Evolutionary conservation across 2,888 invertebrate genomes (phyloP).

Genomic region (Conops quadrifasciatus): DNA sequence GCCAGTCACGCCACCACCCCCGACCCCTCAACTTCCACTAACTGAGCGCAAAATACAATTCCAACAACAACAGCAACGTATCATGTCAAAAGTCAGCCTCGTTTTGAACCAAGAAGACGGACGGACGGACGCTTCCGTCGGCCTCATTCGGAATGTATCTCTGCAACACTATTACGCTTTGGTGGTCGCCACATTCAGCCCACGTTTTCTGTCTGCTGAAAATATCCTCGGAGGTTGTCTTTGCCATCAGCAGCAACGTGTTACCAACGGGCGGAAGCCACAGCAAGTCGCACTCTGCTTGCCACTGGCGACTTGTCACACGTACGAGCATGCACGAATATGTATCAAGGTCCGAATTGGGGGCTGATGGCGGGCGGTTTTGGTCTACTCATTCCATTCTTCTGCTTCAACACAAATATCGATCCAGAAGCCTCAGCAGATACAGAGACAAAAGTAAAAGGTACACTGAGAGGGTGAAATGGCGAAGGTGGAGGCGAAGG

Average conservation of each 20-base stretch:
- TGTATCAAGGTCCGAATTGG: not conserved
- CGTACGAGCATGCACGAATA: conserved; percentile 2
- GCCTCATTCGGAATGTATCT: not conserved
- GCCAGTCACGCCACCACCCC: not conserved
- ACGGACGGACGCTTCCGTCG: not conserved
- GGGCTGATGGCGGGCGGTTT: not conserved
- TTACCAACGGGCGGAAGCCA: conserved; percentile 29
- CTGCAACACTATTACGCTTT: not conserved
- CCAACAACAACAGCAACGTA: not conserved
- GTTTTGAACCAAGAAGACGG: not conserved
- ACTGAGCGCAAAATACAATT: not conserved
- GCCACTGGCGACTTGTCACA: not conserved
- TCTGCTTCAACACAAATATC: conserved; percentile 27
- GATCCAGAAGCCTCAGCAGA: conserved; percentile 23
- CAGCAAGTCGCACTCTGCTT: conserved; percentile 21
- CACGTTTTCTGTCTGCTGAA: not conserved
- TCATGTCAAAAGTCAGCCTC: not conserved
- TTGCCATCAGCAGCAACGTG: not conserved
- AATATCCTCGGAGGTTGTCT: conserved; percentile 22
- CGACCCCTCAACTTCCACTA: not conserved
- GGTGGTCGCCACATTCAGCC: not conserved
- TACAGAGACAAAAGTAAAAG: conserved; percentile 13
- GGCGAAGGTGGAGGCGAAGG: not conserved
- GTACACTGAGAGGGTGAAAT: not conserved
- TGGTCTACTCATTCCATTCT: conserved; percentile 16